phyloP scores from a whole-genome alignment of 1,140 invertebrate genomes.

The Zophobas morio region DNA sequence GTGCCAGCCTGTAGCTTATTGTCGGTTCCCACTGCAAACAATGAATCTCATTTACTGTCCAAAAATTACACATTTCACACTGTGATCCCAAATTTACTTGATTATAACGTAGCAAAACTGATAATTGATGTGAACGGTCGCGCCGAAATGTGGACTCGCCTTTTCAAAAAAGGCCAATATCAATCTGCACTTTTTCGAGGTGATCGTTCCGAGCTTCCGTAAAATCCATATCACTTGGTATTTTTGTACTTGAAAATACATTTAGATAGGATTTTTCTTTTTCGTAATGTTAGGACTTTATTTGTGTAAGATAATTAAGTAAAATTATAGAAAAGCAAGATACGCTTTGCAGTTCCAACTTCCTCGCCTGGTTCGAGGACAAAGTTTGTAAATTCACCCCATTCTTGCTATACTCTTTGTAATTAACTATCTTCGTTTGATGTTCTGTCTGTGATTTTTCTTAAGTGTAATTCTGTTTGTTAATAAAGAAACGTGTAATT shows the following conservation, averaged over 20 bases:
- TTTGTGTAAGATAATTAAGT: conserved; percentile 3
- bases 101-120: too few relatives aligned
- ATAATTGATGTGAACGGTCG: too few relatives aligned
- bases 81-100: too few relatives aligned
- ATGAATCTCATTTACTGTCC: too few relatives aligned
- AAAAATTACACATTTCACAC: too few relatives aligned
- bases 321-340: conserved; percentile 38
- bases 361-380: background rate
- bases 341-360: conserved; percentile 44
- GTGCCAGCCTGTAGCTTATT: too few relatives aligned
- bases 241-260: conserved; percentile 2
- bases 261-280: background rate
- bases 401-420: conserved; percentile 36
- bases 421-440: conserved; percentile 21
- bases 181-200: too few relatives aligned
- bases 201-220: background rate
- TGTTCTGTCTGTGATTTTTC: conserved; percentile 44
- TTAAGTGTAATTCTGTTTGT: conserved; percentile 41
- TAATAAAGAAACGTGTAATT: conserved; percentile 32
- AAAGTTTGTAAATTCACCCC: conserved; percentile 17
- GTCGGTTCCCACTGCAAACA: too few relatives aligned
- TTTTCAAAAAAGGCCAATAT: too few relatives aligned
- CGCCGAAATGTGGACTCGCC: too few relatives aligned
- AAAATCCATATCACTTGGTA: background rate
- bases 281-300: conserved; percentile 5